Evolutionary conservation across 2,113 vertebrate genomes (phyloP).

Genomic region (Sprattus sprattus): DNA sequence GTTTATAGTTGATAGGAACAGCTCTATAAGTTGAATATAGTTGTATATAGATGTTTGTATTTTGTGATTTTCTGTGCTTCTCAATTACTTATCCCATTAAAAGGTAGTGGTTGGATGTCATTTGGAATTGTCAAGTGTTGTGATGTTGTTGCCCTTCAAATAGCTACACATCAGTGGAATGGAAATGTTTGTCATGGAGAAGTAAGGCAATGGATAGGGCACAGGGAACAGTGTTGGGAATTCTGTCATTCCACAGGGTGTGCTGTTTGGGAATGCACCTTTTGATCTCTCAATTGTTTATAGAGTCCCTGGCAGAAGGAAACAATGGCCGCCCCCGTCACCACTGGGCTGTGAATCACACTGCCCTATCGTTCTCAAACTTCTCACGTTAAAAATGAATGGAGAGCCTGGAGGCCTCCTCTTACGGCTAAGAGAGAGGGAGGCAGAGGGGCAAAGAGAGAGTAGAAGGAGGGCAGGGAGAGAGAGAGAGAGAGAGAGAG

Average conservation of each 20-base stretch:
- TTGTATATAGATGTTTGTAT: not conserved
- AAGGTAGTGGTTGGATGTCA: not conserved
- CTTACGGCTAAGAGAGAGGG: not conserved
- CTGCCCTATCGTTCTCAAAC: constrained; percentile 55
- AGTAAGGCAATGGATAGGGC: not conserved
- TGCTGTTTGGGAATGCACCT: constrained; percentile 27
- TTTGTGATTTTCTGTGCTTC: not conserved
- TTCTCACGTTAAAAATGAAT: constrained; percentile 43
- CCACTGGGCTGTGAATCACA: constrained; percentile 52
- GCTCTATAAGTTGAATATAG: not conserved
- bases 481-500: constrained; percentile 15
- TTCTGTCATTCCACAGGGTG: not conserved
- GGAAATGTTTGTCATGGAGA: not conserved
- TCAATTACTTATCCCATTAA: too few species aligned
- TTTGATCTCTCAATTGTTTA: constrained; percentile 40
- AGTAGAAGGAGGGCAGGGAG: constrained; percentile 13
- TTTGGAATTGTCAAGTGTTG: not conserved
- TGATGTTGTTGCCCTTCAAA: too few species aligned
- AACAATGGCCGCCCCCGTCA: constrained; percentile 39
- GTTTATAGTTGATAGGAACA: not conserved
- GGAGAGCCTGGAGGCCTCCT: constrained; percentile 19
- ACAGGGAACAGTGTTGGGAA: not conserved
- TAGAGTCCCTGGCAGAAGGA: constrained; percentile 19
- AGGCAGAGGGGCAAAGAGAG: constrained; percentile 4
- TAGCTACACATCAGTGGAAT: not conserved